These are phyloP conservation scores for Macheiramphus alcinus DNA, from an alignment of 2,113 vertebrate species.

Conservation along the genomic window DNA sequence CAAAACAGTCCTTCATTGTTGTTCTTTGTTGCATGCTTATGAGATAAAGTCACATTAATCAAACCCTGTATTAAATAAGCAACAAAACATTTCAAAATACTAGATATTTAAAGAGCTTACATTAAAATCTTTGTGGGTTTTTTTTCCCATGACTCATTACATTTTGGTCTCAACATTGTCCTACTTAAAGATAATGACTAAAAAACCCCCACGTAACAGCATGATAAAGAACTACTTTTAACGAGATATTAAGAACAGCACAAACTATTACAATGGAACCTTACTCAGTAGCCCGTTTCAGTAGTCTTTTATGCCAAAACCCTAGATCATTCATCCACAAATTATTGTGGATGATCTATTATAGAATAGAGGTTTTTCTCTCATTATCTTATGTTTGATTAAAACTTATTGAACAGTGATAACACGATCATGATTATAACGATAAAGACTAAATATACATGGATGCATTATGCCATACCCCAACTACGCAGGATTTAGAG, in stretches of 20 bases:
- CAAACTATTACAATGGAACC: rapidly evolving
- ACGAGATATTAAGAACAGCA: neutral
- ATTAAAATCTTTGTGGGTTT: neutral
- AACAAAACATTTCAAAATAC: neutral
- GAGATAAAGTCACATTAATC: neutral
- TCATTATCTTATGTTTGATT: neutral
- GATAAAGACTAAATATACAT: neutral
- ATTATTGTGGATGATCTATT: rapidly evolving
- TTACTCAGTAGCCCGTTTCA: neutral
- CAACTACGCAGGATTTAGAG: neutral
- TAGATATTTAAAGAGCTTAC: neutral
- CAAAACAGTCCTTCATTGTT: neutral
- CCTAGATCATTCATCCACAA: neutral
- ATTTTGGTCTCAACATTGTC: neutral
- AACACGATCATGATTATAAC: rapidly evolving
- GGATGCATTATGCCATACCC: rapidly evolving
- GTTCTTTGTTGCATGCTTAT: neutral
- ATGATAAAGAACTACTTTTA: neutral
- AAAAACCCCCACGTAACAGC: rapidly evolving
- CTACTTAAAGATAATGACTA: neutral
- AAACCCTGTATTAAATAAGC: neutral
- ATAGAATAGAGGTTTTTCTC: rapidly evolving
- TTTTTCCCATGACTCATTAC: neutral
- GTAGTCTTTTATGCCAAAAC: neutral
- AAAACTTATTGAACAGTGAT: neutral